These are phyloP conservation scores for Diogma glabrata DNA, from an alignment of 2,888 invertebrate genomes.

Conservation along the genomic window DNA sequence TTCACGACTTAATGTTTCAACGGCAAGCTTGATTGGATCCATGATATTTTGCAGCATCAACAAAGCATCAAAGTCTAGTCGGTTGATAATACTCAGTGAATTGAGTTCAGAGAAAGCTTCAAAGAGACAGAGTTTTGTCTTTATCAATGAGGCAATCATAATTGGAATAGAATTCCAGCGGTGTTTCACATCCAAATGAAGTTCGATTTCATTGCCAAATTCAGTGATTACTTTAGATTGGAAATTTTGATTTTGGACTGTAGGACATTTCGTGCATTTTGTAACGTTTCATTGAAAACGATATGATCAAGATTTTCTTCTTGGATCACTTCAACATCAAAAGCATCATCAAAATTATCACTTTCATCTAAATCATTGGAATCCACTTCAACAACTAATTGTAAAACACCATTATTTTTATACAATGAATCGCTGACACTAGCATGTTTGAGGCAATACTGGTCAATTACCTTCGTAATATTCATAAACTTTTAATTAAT, in stretches of 20 bases:
- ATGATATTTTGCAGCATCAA: neutral
- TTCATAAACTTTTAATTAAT: neutral
- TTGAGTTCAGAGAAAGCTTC: too few relatives aligned
- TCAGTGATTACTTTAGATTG: neutral
- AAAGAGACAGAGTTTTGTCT: too few relatives aligned
- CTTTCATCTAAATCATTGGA: neutral
- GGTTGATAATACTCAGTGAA: too few relatives aligned
- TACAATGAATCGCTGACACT: too few relatives aligned
- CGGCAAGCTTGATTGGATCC: neutral
- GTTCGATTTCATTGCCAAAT: slow-evolving; percentile 1
- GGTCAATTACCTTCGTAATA: neutral
- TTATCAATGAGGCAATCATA: too few relatives aligned
- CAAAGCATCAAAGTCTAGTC: neutral
- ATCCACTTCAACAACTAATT: neutral
- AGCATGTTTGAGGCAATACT: neutral
- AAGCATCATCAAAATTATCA: neutral
- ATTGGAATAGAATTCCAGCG: slow-evolving; percentile 2
- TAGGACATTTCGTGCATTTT: neutral
- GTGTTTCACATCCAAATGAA: slow-evolving; percentile 1
- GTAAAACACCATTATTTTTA: neutral
- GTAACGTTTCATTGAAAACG: neutral
- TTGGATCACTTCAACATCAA: too few relatives aligned
- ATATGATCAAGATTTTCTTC: too few relatives aligned
- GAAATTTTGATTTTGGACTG: neutral
- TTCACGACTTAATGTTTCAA: too few relatives aligned